Evolutionary conservation across 2,888 invertebrate genomes (phyloP).

Genomic region (Dyspetes luteomarginatus): DNA sequence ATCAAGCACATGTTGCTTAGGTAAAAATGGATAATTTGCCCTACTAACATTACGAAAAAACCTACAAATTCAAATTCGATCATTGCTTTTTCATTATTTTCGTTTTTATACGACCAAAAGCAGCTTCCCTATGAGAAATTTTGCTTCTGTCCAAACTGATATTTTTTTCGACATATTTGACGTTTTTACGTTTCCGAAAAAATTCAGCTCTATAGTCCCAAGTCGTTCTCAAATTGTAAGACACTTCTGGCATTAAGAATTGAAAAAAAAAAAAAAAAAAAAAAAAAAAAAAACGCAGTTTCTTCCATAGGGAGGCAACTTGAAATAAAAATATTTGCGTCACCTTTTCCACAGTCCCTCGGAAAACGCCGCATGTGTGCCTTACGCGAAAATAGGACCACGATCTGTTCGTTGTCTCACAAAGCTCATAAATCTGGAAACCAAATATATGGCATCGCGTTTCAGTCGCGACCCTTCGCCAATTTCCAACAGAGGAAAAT

Average conservation of each 20-base stretch:
- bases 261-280: no score
- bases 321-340: slow-evolving; percentile 2
- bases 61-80: neutral
- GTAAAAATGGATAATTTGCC: slow-evolving; percentile 63
- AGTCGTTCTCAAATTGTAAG: no score
- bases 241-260: no score
- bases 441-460: slow-evolving; percentile 60
- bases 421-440: slow-evolving; percentile 67
- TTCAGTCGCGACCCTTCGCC: slow-evolving; percentile 60
- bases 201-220: no score
- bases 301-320: no score
- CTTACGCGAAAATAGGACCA: slow-evolving; percentile 57
- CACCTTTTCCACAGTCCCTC: slow-evolving; percentile 56
- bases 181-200: no score
- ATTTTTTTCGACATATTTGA: no score
- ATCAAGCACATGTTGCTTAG: slow-evolving; percentile 72
- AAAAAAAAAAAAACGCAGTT: no score
- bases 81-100: neutral
- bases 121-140: no score
- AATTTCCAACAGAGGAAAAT: slow-evolving; percentile 59
- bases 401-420: slow-evolving; percentile 64
- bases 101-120: no score
- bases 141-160: no score
- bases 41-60: neutral
- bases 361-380: slow-evolving; percentile 58